Percentiles rank a stretch among this genome's conserved stretches.
Evolutionary conservation across 2,113 vertebrate species (phyloP).

Genomic region (Laticauda laticaudata): DNA sequence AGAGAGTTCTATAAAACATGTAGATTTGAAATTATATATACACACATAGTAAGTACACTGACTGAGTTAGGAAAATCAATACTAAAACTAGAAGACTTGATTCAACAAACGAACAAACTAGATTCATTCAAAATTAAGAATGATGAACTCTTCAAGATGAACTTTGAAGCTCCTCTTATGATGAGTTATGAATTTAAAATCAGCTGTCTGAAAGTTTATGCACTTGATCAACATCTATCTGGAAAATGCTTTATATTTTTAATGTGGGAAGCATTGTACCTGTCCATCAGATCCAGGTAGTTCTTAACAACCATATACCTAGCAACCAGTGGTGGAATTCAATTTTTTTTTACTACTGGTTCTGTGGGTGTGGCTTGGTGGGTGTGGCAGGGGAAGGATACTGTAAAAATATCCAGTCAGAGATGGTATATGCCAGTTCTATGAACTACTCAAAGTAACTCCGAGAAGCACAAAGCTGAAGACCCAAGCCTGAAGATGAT

Average conservation of each 20-base stretch:
- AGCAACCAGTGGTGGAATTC: too few relatives aligned
- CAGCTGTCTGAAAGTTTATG: neutral
- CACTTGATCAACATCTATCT: neutral
- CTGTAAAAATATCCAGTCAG: too few relatives aligned
- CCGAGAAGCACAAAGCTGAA: too few relatives aligned
- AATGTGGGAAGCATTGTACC: neutral
- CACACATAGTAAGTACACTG: neutral
- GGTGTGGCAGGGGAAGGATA: too few relatives aligned
- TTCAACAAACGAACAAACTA: neutral
- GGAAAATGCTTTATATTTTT: neutral
- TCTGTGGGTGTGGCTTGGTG: too few relatives aligned
- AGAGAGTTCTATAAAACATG: constrained; percentile 1
- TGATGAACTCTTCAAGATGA: neutral
- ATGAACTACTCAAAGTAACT: too few relatives aligned
- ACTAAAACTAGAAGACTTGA: neutral
- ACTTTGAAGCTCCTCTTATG: neutral
- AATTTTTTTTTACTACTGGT: too few relatives aligned
- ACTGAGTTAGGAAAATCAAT: neutral
- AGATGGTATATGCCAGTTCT: too few relatives aligned
- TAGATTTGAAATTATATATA: constrained; percentile 4
- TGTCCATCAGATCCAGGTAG: neutral
- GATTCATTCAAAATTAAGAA: neutral
- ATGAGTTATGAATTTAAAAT: neutral
- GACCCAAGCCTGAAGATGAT: too few relatives aligned
- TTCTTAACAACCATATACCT: too few relatives aligned